phyloP scores from a whole-genome alignment of 2,797 vertebrate genomes.

The Nyctalus aviator region DNA sequence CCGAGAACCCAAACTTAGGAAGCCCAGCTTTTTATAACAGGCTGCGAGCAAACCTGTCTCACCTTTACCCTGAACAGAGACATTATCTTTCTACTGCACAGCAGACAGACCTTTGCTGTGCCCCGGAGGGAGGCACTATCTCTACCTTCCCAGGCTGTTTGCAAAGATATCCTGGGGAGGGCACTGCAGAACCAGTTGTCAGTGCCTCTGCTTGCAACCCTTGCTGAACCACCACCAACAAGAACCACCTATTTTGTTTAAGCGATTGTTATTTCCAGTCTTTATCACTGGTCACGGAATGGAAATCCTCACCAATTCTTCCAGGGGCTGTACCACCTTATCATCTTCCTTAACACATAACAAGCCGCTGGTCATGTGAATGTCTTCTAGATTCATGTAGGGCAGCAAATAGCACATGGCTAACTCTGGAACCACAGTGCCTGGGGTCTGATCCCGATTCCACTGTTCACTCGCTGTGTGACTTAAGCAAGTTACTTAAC shows the following conservation, averaged over 20 bases:
- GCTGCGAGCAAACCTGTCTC: neutral
- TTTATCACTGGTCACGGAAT: neutral
- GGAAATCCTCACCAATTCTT: neutral
- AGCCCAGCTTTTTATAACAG: neutral
- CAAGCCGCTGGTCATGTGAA: rapidly evolving
- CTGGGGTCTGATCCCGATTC: neutral
- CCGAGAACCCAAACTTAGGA: neutral
- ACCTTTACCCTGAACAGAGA: neutral
- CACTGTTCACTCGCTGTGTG: neutral
- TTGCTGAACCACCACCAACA: neutral
- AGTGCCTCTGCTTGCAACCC: neutral
- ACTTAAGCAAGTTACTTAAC: neutral
- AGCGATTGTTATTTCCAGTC: neutral
- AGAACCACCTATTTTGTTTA: too few relatives aligned
- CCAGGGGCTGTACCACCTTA: rapidly evolving
- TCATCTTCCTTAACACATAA: rapidly evolving
- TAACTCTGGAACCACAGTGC: neutral
- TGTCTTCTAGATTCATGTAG: neutral
- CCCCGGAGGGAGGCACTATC: neutral
- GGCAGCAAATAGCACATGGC: neutral
- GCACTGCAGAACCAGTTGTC: neutral
- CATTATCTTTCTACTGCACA: neutral
- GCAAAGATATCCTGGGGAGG: neutral
- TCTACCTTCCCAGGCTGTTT: neutral
- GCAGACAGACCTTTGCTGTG: neutral